Base-by-base conservation (phyloP, 1,140 invertebrate species). In the Asobara japonica region DNA sequence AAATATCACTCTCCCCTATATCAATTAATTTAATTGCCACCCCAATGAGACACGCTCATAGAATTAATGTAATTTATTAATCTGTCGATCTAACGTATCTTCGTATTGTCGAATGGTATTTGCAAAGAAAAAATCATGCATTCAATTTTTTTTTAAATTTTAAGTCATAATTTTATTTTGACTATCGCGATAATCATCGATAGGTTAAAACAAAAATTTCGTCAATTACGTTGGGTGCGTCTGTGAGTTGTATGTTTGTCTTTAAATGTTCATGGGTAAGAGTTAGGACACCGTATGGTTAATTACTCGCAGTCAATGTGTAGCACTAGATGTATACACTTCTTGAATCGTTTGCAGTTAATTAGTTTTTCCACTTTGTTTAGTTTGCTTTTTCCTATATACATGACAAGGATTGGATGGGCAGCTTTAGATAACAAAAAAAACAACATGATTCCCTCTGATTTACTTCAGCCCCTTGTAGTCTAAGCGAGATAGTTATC, bases 1-100 rank as follows among this genome's bases (percentile, higher is more conserved):
- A 29, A 36, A 65, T 65, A 13, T 45, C 65, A 45, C 65, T 48
- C 38, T 45, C 38, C 8, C 13, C 22, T 4, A 13, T 61, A 8
- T 1, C 36, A 60, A 31, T 62, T 22, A 38, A 41, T 16, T 61
- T 51, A 11, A n/a, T 48, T 30, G 30, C 79, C 77, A 80, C 78
- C 73, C 71, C 73, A 80, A 75, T 78, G 82, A 82, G 80, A 80
- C 78, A 82, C 78, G 74, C 82, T 83, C 76, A 77, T 80, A 80
- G 76, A 80, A 80, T 79, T 79, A 82, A 83, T 82, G 78, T 81
- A 75, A 72, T 74, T 45, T 16, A 16, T 45, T 45, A 13, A 45
- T 16, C 13, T 60, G 38, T 30, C 65, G 76, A 78, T 72, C 77
- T 78, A 78, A 69, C 48, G 76, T 77, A 75, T 69, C 16, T 75